These are phyloP conservation scores for Amphilophus citrinellus DNA, from an alignment of 2,113 vertebrate species.

Conservation along the genomic window DNA sequence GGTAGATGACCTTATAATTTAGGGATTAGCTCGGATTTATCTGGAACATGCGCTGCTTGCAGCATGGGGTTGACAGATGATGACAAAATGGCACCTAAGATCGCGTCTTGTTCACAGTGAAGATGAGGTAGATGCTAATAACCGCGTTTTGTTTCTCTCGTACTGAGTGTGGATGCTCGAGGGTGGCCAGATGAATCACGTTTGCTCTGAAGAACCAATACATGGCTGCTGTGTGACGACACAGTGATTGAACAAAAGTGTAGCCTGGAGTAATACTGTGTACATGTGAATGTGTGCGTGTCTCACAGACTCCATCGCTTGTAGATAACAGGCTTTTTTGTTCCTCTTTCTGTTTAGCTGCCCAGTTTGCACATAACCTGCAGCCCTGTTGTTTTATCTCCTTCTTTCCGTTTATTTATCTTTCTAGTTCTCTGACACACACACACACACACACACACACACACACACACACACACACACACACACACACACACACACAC, in stretches of 20 bases:
- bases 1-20: slow-evolving; percentile 57
- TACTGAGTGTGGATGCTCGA: slow-evolving; percentile 13
- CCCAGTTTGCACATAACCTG: slow-evolving; percentile 66
- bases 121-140: slow-evolving; percentile 14
- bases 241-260: slow-evolving; percentile 55
- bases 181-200: slow-evolving; percentile 49
- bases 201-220: slow-evolving; percentile 29
- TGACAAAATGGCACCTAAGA: slow-evolving; percentile 45
- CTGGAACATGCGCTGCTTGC: slow-evolving; percentile 32
- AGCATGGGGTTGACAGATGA: slow-evolving; percentile 36
- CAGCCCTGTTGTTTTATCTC: slow-evolving; percentile 51
- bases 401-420: slow-evolving; percentile 25
- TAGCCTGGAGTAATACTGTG: slow-evolving; percentile 61
- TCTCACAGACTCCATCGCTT: slow-evolving; percentile 44
- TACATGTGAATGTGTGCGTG: slow-evolving; percentile 40
- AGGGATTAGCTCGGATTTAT: slow-evolving; percentile 54
- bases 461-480: neutral
- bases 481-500: neutral
- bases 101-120: neutral
- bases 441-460: neutral
- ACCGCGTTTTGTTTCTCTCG: neutral
- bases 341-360: slow-evolving; percentile 61
- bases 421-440: neutral
- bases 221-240: slow-evolving; percentile 40
- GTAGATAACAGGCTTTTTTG: slow-evolving; percentile 64